Evolutionary conservation across 1,140 invertebrate species (phyloP), one percentile per base, ranked within the genome.

Genomic region (Mya arenaria): DNA sequence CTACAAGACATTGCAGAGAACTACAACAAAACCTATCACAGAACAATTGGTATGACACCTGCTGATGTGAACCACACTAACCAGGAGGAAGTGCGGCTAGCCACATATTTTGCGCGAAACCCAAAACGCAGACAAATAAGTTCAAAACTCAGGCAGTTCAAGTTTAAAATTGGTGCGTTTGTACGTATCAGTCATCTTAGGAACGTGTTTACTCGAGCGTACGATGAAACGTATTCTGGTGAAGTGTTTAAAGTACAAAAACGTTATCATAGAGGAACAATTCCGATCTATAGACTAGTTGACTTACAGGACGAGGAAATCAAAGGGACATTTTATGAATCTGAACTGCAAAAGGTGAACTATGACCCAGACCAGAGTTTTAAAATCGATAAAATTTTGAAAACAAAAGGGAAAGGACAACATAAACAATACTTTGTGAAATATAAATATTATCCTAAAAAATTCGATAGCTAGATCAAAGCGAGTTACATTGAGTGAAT

Each of bases 341-440:
- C 37, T 28, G 66, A 69, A 25, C 34, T 69, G 13, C 66, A 69
- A 28, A 69, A 69, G 23, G 39, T 34, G 4, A 28, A 69, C 13
- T 25, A 13, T 32, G n/a, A n/a, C n/a, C 15, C 23, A 6, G 37
- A 44, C 30, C 34, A 37, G 36, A 41, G 17, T 17, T 69, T 25
- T 8, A 69, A 69, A n/a, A 44, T 69, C 13, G 66, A 69, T 4
- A 69, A 69, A 44, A 28, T 69, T 15, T 28, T 69, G 13, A 69
- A 69, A 25, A 69, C 4, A n/a, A 36, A 28, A 10, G 66, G 66
- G 13, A 69, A 44, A 28, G 66, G 32, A 69, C 66, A 28, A 15
- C 39, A 41, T 15, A 69, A 69, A 69, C 73, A 75, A 48, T 62
- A 28, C 10, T 63, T 39, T 30, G 73, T 75, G 13, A 62, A 75